Conservation (phyloP, 2,797 vertebrate species). For the Poecile montanus region DNA sequence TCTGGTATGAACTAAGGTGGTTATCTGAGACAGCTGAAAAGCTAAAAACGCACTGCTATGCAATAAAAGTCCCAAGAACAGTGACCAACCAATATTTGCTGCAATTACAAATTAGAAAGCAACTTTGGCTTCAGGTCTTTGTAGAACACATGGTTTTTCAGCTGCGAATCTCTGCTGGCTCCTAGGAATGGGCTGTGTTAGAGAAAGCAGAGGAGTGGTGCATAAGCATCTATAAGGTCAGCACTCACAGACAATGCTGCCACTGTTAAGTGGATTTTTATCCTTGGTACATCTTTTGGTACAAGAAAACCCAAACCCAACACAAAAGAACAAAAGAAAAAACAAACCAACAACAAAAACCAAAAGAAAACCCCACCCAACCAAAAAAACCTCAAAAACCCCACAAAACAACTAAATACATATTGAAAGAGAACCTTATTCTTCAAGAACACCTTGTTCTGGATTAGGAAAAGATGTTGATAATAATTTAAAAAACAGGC, state of each 20-base stretch:
- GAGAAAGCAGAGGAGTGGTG: neutral
- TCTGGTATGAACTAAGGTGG: neutral
- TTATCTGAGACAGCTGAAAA: neutral
- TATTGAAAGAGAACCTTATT: neutral
- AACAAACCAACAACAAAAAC: neutral
- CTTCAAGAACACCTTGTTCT: neutral
- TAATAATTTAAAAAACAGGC: neutral
- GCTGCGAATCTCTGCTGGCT: neutral
- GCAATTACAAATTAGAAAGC: neutral
- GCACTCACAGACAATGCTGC: neutral
- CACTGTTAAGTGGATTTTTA: neutral
- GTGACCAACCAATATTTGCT: neutral
- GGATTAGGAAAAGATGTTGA: neutral
- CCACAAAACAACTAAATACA: neutral
- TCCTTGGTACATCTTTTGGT: neutral
- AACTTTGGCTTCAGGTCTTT: neutral
- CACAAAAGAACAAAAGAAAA: neutral
- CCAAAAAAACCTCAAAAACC: fast-evolving
- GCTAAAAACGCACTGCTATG: neutral
- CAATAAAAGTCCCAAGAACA: neutral
- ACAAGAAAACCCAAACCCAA: neutral
- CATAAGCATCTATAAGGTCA: neutral
- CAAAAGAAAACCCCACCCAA: fast-evolving
- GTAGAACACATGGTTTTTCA: neutral
- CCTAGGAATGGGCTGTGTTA: neutral